Conservation (phyloP, 2,888 invertebrate genomes). For the Amaurobius ferox region DNA sequence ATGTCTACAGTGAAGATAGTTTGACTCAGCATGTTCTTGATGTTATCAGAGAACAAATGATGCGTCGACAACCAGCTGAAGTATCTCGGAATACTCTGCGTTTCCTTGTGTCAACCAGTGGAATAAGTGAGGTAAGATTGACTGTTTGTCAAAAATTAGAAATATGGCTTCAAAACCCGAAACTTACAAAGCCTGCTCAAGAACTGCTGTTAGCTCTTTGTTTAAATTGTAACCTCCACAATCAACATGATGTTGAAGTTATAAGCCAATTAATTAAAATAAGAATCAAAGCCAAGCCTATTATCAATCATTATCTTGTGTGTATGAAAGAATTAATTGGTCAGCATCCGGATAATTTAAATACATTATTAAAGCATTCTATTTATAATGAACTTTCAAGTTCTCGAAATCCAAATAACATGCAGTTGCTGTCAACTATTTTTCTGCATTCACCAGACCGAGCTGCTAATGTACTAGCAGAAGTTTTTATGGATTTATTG, state of each 20-base stretch:
- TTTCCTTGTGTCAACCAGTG: slow-evolving; percentile 89
- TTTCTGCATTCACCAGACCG: slow-evolving; percentile 89
- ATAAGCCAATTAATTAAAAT: slow-evolving; percentile 92
- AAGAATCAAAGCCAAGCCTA: slow-evolving; percentile 93
- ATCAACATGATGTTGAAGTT: slow-evolving; percentile 85
- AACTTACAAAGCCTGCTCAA: slow-evolving; percentile 92
- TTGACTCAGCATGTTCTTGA: slow-evolving; percentile 90
- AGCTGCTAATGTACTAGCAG: slow-evolving; percentile 83
- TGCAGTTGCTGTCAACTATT: slow-evolving; percentile 92
- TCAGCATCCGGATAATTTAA: slow-evolving; percentile 89
- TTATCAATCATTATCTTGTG: slow-evolving; percentile 90
- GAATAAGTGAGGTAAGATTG: slow-evolving; percentile 89
- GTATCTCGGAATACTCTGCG: slow-evolving; percentile 91
- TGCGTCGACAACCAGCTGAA: slow-evolving; percentile 87
- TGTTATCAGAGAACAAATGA: slow-evolving; percentile 90
- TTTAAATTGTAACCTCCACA: slow-evolving; percentile 88
- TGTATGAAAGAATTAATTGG: slow-evolving; percentile 92
- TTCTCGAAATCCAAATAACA: slow-evolving; percentile 95
- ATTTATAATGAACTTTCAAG: slow-evolving; percentile 94
- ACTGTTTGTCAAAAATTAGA: slow-evolving; percentile 89
- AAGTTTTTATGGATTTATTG: slow-evolving; percentile 85
- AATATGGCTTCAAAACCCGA: slow-evolving; percentile 96
- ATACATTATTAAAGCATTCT: slow-evolving; percentile 90
- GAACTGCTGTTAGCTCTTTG: slow-evolving; percentile 94
- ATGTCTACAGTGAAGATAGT: slow-evolving; percentile 82